These are phyloP conservation scores for Bolborhynchus lineola DNA, from an alignment of 2,113 vertebrate genomes.

Conservation along the genomic window DNA sequence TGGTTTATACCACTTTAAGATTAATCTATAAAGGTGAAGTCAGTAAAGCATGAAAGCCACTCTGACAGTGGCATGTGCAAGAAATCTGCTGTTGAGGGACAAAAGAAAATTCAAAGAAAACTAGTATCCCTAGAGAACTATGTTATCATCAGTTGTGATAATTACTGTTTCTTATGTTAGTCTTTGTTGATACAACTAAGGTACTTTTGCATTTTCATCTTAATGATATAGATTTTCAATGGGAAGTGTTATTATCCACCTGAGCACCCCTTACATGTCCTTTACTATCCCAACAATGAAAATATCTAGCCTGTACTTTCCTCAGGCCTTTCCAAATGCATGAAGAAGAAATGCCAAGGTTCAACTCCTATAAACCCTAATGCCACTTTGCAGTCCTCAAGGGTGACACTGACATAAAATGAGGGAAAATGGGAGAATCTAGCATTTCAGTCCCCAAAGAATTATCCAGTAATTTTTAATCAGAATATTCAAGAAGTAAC, in stretches of 20 bases:
- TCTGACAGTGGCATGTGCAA: neutral
- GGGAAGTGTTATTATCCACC: neutral
- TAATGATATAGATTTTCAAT: neutral
- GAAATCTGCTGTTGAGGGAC: neutral
- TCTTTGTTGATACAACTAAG: neutral
- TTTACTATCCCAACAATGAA: neutral
- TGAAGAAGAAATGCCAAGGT: neutral
- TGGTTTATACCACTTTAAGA: conserved; percentile 47
- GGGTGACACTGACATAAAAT: fast-evolving
- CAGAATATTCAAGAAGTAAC: neutral
- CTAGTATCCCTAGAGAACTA: neutral
- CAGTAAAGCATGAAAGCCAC: neutral
- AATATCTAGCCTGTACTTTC: neutral
- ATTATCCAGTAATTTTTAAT: neutral
- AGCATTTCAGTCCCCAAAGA: neutral
- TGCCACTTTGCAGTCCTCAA: too few relatives aligned
- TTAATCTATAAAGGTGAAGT: neutral
- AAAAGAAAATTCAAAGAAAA: neutral
- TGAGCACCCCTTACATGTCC: fast-evolving
- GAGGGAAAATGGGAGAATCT: neutral
- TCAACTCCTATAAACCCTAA: neutral
- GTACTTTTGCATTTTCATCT: neutral
- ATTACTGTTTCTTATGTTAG: neutral
- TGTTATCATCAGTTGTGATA: neutral
- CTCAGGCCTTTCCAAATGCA: neutral